Conservation (phyloP, 2,888 invertebrate genomes). For the Beris morrisii region DNA sequence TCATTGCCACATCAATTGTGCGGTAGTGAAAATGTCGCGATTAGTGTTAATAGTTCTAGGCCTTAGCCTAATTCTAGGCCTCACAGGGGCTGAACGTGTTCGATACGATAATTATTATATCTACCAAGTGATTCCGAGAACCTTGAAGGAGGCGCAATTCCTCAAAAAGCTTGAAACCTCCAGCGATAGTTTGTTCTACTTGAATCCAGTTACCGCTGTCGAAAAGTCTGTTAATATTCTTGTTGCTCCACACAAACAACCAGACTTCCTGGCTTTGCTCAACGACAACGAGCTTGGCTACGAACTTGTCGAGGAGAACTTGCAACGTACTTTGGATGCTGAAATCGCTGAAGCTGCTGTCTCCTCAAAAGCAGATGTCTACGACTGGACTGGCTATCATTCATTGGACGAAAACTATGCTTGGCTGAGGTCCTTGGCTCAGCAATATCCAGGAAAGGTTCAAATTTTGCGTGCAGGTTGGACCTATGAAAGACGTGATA, state of each 20-base stretch:
- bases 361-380: constrained; percentile 46
- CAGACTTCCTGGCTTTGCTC: constrained; percentile 29
- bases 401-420: constrained; percentile 53
- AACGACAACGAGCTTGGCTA: constrained; percentile 16
- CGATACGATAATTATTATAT: constrained; percentile 28
- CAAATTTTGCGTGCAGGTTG: constrained; percentile 55
- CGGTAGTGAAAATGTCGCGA: constrained; percentile 27
- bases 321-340: constrained; percentile 25
- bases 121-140: constrained; percentile 23
- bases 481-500: constrained; percentile 57
- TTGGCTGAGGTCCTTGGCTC: constrained; percentile 58
- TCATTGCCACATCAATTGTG: neutral
- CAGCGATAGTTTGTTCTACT: neutral
- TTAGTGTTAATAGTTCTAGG: neutral
- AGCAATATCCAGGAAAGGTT: constrained; percentile 54
- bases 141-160: neutral
- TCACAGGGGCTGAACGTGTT: neutral
- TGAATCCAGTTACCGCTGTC: too few relatives aligned
- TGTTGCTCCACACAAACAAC: constrained; percentile 33
- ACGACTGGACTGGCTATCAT: constrained; percentile 43
- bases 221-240: constrained; percentile 6
- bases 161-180: neutral
- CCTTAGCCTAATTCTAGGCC: constrained; percentile 36
- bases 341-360: constrained; percentile 2
- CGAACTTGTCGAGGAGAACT: constrained; percentile 30